Evolutionary conservation across 2,888 invertebrate genomes (phyloP).

Genomic region (Dendrolimus pini): DNA sequence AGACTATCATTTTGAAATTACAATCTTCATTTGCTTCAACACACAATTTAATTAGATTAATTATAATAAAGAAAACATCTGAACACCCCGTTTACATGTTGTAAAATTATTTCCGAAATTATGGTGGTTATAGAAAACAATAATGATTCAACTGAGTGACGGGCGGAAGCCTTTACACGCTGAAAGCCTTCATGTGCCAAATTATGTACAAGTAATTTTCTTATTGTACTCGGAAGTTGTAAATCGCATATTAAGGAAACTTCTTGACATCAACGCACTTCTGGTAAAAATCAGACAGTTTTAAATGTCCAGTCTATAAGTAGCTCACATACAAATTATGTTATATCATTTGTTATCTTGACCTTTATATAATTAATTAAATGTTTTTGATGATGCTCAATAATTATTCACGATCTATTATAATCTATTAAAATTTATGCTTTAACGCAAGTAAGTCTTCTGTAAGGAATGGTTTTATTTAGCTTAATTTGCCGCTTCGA

Average conservation of each 20-base stretch:
- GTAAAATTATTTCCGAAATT: too few species aligned
- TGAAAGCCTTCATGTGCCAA: conserved; percentile 12
- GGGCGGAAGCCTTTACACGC: conserved; percentile 15
- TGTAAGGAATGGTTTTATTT: too few species aligned
- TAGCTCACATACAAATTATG: neutral
- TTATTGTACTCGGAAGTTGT: neutral
- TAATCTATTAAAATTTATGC: too few species aligned
- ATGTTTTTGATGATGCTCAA: too few species aligned
- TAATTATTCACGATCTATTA: too few species aligned
- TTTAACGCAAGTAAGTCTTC: too few species aligned
- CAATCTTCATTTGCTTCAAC: too few species aligned
- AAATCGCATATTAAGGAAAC: neutral
- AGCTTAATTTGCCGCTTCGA: too few species aligned
- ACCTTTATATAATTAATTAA: neutral
- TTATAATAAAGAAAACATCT: too few species aligned
- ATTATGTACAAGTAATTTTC: neutral
- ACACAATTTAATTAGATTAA: too few species aligned
- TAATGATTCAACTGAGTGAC: conserved; percentile 2
- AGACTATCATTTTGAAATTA: too few species aligned
- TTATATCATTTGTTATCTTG: neutral
- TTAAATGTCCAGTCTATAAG: neutral
- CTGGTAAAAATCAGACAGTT: neutral
- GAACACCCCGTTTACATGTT: too few species aligned
- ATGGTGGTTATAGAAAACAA: neutral
- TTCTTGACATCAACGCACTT: neutral